phyloP scores from a whole-genome alignment of 30 jellyfish, hydroid and myxozoan genomes.

The Hydractinia symbiolongicarpus region DNA sequence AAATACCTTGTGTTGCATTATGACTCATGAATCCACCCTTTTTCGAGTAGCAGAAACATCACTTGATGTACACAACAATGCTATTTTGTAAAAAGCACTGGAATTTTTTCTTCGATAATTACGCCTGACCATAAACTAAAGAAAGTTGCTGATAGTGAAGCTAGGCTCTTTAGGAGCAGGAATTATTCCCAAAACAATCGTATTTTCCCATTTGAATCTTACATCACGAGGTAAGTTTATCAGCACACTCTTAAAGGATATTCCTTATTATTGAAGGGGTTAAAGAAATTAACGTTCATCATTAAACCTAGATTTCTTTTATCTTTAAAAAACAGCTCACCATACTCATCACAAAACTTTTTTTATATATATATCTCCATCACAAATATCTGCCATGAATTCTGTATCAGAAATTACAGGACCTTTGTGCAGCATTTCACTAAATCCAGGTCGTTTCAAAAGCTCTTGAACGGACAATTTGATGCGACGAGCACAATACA shows the following conservation, averaged over 20 bases:
- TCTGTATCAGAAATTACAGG: conserved; percentile 13
- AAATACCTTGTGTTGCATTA: not conserved
- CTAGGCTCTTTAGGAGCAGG: not conserved
- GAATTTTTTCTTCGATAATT: not conserved
- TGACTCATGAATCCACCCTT: not conserved
- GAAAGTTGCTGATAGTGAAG: not conserved
- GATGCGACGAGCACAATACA: not conserved
- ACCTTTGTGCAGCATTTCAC: conserved; percentile 15
- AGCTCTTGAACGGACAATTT: not conserved
- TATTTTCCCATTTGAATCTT: conserved; percentile 4
- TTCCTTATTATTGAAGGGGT: conserved; percentile 2
- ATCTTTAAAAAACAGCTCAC: conserved; percentile 7
- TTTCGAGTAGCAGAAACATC: not conserved
- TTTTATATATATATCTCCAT: not conserved
- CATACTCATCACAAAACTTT: not conserved
- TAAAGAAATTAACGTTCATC: not conserved
- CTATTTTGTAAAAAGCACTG: not conserved
- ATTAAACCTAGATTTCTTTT: conserved; percentile 2
- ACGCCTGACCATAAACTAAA: not conserved
- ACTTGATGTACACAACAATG: not conserved
- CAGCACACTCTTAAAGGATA: not conserved
- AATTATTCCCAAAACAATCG: not conserved
- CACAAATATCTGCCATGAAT: not conserved
- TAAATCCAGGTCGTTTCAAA: conserved; percentile 3
- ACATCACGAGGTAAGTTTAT: conserved; percentile 10